phyloP scores from a whole-genome alignment of 2,113 vertebrate genomes.

The Ochotona princeps region DNA sequence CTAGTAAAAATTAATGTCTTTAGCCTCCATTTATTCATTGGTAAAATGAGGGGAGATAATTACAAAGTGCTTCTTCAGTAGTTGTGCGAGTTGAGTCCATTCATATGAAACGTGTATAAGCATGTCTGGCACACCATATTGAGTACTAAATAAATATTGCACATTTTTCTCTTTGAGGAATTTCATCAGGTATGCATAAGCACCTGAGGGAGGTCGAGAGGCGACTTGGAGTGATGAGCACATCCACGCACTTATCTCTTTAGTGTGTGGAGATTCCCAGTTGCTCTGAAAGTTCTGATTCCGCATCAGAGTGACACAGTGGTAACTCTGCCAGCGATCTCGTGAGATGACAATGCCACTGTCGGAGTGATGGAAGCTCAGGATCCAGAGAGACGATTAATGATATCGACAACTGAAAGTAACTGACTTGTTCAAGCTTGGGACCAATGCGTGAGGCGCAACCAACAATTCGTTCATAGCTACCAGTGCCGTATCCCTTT shows the following conservation, averaged over 20 bases:
- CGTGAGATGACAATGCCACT: not conserved
- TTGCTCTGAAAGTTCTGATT: not conserved
- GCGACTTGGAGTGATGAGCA: not conserved
- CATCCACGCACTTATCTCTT: not conserved
- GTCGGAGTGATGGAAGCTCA: not conserved
- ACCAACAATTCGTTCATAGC: constrained; percentile 5
- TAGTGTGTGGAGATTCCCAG: not conserved
- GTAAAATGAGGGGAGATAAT: not conserved
- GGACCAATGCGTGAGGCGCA: not conserved
- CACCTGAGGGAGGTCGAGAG: not conserved
- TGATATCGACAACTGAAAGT: not conserved
- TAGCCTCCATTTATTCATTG: not conserved
- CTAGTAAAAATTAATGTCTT: not conserved
- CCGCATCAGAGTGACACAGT: not conserved
- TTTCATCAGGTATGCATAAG: not conserved
- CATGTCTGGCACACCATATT: not conserved
- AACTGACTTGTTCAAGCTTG: not conserved
- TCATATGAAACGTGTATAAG: not conserved
- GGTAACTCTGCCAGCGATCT: not conserved
- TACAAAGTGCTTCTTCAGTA: not conserved
- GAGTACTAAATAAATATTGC: not conserved
- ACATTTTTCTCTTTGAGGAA: not conserved
- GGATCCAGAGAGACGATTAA: not conserved
- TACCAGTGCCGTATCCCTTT: not conserved
- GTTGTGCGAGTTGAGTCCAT: not conserved